These are phyloP conservation scores for Oryctes rhinoceros DNA, from an alignment of 1,140 invertebrate species.

Conservation along the genomic window DNA sequence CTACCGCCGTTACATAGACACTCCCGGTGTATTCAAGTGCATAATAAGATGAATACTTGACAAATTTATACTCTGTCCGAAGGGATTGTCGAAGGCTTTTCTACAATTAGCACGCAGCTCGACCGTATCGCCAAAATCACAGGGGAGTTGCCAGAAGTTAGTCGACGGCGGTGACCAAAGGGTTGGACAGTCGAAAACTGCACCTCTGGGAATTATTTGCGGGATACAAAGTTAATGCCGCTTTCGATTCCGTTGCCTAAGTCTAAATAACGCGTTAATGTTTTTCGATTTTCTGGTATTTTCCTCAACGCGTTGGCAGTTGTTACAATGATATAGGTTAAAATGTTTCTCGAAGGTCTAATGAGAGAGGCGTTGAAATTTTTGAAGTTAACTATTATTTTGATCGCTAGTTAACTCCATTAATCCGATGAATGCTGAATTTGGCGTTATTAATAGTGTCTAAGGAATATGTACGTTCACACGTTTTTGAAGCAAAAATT, in stretches of 20 bases:
- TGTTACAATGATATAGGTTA: too few species aligned
- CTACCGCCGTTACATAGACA: not conserved
- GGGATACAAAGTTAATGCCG: not conserved
- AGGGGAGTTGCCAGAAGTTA: conserved; percentile 48
- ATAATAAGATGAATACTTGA: conserved; percentile 45
- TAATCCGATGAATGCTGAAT: too few species aligned
- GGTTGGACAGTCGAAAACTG: conserved; percentile 43
- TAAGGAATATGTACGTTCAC: too few species aligned
- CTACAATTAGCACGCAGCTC: conserved; percentile 49
- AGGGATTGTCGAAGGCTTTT: conserved; percentile 41
- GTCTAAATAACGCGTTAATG: too few species aligned
- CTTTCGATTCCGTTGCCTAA: not conserved
- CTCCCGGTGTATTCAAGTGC: not conserved
- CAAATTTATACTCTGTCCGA: conserved; percentile 48
- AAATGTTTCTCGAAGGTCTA: too few species aligned
- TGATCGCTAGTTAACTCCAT: too few species aligned
- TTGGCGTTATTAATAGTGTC: too few species aligned
- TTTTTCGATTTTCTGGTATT: too few species aligned
- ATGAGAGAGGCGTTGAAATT: too few species aligned
- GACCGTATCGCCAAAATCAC: conserved; percentile 49
- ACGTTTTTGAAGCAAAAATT: too few species aligned
- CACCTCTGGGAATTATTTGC: conserved; percentile 2
- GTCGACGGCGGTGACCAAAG: conserved; percentile 44
- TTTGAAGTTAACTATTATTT: too few species aligned
- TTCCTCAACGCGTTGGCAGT: too few species aligned